Evolutionary conservation across 2,888 invertebrate species (phyloP).

Genomic region (Lepidocyrtinus sp.): DNA sequence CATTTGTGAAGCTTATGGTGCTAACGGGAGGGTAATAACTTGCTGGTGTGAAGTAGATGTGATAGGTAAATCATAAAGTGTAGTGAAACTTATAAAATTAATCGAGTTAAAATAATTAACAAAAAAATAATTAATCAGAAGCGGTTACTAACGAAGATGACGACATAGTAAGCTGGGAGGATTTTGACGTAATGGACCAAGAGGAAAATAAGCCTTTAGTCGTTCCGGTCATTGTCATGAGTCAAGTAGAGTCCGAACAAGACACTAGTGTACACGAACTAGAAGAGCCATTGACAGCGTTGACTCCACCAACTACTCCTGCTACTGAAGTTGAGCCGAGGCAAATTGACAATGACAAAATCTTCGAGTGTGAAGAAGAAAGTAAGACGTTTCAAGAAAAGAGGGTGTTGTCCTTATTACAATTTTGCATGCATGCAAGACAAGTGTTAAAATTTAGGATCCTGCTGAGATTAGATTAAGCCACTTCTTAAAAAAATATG

Average conservation of each 20-base stretch:
- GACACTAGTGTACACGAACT: too few species aligned
- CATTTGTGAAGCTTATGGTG: conserved; percentile 79
- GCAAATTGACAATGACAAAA: not conserved
- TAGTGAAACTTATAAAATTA: too few species aligned
- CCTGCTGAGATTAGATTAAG: not conserved
- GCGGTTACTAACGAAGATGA: conserved; percentile 22
- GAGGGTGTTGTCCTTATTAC: not conserved
- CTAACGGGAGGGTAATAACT: conserved; percentile 73
- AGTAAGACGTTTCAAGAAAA: too few species aligned
- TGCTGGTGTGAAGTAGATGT: conserved; percentile 71
- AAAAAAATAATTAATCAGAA: too few species aligned
- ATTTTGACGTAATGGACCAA: conserved; percentile 33
- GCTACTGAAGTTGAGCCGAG: not conserved
- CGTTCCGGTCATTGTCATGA: conserved; percentile 54
- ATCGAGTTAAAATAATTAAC: too few species aligned
- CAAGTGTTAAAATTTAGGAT: too few species aligned
- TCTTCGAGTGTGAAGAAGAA: not conserved
- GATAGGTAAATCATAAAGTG: conserved; percentile 74
- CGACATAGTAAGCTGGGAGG: conserved; percentile 49
- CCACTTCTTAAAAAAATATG: too few species aligned
- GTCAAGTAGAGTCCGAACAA: conserved; percentile 48
- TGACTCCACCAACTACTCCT: conserved; percentile 10
- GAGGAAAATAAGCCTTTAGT: conserved; percentile 53
- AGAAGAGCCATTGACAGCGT: too few species aligned
- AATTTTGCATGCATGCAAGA: not conserved